These are phyloP conservation scores for Euleptes europaea DNA, from an alignment of 2,113 vertebrate species.

Conservation along the genomic window DNA sequence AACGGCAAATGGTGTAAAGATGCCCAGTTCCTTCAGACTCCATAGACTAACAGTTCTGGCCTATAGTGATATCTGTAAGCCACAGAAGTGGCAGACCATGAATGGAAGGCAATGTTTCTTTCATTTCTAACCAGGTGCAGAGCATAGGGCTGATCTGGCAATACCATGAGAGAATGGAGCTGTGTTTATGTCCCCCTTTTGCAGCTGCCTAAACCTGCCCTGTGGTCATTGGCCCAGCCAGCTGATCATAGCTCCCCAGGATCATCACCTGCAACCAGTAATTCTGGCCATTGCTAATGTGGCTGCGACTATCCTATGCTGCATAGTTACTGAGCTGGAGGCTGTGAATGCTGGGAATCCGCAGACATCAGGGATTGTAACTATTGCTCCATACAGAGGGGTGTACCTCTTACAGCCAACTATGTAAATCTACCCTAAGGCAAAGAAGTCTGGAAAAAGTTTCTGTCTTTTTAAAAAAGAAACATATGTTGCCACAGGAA, in stretches of 20 bases:
- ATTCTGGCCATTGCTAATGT: not conserved
- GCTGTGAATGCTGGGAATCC: not conserved
- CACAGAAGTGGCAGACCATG: not conserved
- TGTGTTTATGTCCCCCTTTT: not conserved
- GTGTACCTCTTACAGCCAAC: not conserved
- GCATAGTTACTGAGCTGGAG: not conserved
- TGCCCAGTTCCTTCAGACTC: not conserved
- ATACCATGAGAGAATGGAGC: not conserved
- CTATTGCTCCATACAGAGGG: not conserved
- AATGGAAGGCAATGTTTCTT: not conserved
- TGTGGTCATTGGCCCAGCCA: not conserved
- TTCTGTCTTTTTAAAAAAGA: constrained; percentile 3
- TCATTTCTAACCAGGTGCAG: not conserved
- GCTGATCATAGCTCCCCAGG: not conserved
- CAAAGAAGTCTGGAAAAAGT: not conserved
- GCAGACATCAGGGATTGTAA: not conserved
- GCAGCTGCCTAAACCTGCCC: not conserved
- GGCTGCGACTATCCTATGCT: not conserved
- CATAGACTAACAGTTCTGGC: not conserved
- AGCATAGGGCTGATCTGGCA: not conserved
- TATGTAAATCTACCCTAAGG: not conserved
- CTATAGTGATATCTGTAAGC: not conserved
- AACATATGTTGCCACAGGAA: not conserved
- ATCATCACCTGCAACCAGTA: not conserved
- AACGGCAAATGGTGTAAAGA: not conserved